These are phyloP conservation scores for Tauraco erythrolophus DNA, from an alignment of 2,113 vertebrate genomes.

Conservation along the genomic window DNA sequence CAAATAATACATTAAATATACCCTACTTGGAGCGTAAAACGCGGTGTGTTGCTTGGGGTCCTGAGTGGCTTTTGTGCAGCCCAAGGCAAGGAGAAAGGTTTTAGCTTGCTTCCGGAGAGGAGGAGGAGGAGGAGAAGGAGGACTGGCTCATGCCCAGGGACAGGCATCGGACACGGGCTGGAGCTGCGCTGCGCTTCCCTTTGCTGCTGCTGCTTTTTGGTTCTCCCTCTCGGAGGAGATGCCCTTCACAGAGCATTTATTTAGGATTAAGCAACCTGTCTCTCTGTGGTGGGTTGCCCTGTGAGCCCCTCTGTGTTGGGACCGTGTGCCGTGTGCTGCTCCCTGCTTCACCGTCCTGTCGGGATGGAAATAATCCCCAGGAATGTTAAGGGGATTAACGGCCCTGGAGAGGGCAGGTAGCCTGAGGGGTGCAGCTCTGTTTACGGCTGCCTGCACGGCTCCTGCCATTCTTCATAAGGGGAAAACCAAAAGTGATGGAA, in stretches of 20 bases:
- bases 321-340: background rate
- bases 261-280: background rate
- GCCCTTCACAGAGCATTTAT: background rate
- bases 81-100: background rate
- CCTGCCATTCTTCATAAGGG: background rate
- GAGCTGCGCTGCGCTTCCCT: background rate
- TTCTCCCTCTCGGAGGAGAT: background rate
- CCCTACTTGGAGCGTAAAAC: background rate
- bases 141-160: background rate
- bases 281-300: background rate
- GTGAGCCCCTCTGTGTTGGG: fast-evolving
- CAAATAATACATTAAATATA: background rate
- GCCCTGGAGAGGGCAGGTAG: constrained; percentile 10
- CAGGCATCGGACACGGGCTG: fast-evolving
- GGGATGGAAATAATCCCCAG: constrained; percentile 39
- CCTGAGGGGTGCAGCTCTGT: background rate
- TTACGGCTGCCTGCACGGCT: background rate
- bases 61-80: background rate
- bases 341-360: fast-evolving
- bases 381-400: constrained; percentile 49
- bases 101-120: background rate
- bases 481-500: background rate
- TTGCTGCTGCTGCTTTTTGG: background rate
- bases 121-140: background rate
- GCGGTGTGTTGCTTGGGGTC: background rate